Percentiles rank a stretch among this genome's conserved stretches.
phyloP scores from a whole-genome alignment of 2,797 vertebrate genomes.

The Myotis vivesi region DNA sequence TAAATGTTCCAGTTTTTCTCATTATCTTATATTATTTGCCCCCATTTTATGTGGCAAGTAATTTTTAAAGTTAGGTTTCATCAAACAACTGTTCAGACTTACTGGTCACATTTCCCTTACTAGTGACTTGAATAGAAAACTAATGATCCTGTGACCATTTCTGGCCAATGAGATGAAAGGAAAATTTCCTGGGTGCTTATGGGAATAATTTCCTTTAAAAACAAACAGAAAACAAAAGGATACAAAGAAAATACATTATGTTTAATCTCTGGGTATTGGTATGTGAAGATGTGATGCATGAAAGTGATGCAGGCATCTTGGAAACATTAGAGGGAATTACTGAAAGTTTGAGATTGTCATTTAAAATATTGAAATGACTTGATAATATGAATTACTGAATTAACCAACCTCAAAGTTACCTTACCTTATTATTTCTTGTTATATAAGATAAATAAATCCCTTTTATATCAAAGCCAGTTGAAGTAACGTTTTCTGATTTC shows the following conservation, averaged over 20 bases:
- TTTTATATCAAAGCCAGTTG: neutral
- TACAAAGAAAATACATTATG: neutral
- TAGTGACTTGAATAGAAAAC: neutral
- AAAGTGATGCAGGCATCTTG: neutral
- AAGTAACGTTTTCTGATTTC: neutral
- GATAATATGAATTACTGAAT: neutral
- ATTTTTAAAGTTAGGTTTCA: slow-evolving; percentile 7
- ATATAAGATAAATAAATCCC: neutral
- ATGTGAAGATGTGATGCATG: neutral
- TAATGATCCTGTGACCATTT: neutral
- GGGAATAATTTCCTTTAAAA: neutral
- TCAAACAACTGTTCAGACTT: neutral
- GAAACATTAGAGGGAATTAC: neutral
- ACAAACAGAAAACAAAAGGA: neutral
- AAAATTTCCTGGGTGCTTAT: neutral
- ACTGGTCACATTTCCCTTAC: neutral
- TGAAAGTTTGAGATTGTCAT: neutral
- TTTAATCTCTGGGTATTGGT: neutral
- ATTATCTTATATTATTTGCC: neutral
- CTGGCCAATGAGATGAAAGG: neutral
- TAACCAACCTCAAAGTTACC: neutral
- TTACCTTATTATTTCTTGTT: neutral
- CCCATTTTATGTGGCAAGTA: neutral
- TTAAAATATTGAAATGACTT: neutral
- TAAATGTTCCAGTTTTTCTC: neutral